phyloP scores from a whole-genome alignment of 2,113 vertebrate genomes.

The Taurulus bubalis region DNA sequence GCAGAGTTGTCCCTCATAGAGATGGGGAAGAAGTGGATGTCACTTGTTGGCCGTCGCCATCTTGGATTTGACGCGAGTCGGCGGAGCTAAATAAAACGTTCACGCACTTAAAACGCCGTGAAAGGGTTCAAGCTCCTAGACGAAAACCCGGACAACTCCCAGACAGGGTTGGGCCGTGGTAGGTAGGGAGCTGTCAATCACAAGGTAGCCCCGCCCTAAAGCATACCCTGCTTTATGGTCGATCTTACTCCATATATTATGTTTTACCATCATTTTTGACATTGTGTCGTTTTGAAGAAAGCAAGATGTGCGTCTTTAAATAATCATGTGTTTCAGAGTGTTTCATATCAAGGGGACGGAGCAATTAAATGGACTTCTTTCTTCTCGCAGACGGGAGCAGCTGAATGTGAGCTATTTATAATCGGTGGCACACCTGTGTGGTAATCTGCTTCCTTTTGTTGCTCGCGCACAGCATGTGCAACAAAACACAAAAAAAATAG shows the following conservation, averaged over 20 bases:
- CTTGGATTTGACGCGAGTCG: background rate
- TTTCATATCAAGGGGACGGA: background rate
- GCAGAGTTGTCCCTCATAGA: background rate
- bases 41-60: background rate
- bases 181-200: background rate
- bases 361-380: background rate
- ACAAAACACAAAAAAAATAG: background rate
- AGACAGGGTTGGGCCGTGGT: background rate
- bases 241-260: too few species aligned
- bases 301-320: background rate
- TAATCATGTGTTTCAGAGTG: background rate
- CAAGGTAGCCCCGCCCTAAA: background rate
- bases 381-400: background rate
- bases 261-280: too few species aligned
- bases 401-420: slow-evolving; percentile 9
- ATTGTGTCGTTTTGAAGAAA: too few species aligned
- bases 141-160: background rate
- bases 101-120: background rate
- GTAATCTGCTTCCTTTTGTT: background rate
- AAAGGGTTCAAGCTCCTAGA: background rate
- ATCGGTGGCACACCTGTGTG: background rate
- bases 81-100: background rate
- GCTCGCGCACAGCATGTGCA: background rate
- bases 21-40: background rate
- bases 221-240: too few species aligned